These are phyloP conservation scores for Bufo bufo DNA, from an alignment of 2,113 vertebrate species.

Conservation along the genomic window DNA sequence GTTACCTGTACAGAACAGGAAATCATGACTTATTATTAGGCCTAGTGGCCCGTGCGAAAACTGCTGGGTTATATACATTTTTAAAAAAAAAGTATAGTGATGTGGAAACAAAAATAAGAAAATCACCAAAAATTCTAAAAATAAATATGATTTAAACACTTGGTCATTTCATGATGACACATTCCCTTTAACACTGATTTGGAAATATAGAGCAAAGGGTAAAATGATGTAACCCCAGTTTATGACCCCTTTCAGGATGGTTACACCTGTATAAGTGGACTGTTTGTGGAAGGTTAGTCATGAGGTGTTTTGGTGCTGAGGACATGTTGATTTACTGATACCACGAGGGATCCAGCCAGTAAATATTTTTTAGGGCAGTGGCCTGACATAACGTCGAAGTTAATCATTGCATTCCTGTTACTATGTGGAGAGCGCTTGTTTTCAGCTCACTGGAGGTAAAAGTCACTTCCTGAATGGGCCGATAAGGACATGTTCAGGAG, in stretches of 20 bases:
- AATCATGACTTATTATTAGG: too few relatives aligned
- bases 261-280: neutral
- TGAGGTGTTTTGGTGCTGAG: neutral
- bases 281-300: too few relatives aligned
- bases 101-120: too few relatives aligned
- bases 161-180: too few relatives aligned
- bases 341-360: neutral
- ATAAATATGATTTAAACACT: too few relatives aligned
- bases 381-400: neutral
- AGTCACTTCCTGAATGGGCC: neutral
- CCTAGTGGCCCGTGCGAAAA: too few relatives aligned
- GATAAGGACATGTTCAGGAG: neutral
- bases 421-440: neutral
- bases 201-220: neutral
- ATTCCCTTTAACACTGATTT: too few relatives aligned
- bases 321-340: neutral
- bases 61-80: too few relatives aligned
- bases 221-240: neutral
- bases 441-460: conserved; percentile 24
- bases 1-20: too few relatives aligned
- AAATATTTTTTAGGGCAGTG: conserved; percentile 9
- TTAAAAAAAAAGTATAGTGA: too few relatives aligned
- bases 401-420: conserved; percentile 17
- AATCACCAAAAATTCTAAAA: too few relatives aligned
- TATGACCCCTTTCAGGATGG: neutral